Evolutionary conservation across 1,140 invertebrate species (phyloP).

Genomic region (Aphidius gifuensis): DNA sequence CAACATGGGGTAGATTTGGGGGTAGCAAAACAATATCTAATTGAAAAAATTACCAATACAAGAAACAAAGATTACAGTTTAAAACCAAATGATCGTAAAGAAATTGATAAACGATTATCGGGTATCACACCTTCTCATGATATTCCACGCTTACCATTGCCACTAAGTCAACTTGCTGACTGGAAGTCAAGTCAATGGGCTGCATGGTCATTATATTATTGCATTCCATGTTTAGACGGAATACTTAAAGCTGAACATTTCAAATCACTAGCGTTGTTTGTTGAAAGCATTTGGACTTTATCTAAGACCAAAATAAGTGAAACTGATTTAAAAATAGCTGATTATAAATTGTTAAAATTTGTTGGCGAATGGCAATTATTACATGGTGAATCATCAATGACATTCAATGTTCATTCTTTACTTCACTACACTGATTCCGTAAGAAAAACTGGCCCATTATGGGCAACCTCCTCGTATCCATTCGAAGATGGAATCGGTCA

Average conservation of each 20-base stretch:
- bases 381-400: not conserved
- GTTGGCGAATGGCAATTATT: not conserved
- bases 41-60: constrained; percentile 19
- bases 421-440: not conserved
- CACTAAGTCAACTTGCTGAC: not conserved
- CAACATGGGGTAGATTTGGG: constrained; percentile 26
- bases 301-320: not conserved
- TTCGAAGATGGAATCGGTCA: constrained; percentile 2
- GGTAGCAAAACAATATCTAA: constrained; percentile 17
- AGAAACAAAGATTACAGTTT: not conserved
- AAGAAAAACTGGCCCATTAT: not conserved
- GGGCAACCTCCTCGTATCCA: constrained; percentile 5
- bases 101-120: not conserved
- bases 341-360: constrained; percentile 1
- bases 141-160: not conserved
- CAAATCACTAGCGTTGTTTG: not conserved
- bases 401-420: constrained; percentile 6
- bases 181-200: not conserved
- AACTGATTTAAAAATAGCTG: not conserved
- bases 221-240: not conserved
- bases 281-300: not conserved
- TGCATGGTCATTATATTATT: not conserved
- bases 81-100: not conserved
- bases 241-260: not conserved
- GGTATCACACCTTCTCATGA: not conserved